phyloP scores from a whole-genome alignment of 2,888 invertebrate genomes.

The Chrysina gloriosa region DNA sequence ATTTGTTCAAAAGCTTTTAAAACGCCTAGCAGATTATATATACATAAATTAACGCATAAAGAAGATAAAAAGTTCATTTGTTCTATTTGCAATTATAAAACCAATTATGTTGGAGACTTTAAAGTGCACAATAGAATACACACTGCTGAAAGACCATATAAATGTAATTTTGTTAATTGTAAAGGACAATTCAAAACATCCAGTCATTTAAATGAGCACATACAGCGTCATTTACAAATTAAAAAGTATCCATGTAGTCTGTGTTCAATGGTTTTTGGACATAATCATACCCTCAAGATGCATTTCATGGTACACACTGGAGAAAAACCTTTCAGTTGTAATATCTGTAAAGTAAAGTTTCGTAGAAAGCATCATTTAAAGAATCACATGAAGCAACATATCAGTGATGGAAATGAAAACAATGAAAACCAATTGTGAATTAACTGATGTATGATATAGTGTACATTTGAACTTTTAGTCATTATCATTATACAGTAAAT shows the following conservation, averaged over 20 bases:
- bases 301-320: constrained; percentile 53
- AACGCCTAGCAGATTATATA: constrained; percentile 48
- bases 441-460: not conserved
- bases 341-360: constrained; percentile 50
- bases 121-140: constrained; percentile 53
- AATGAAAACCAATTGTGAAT: not conserved
- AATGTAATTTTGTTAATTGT: constrained; percentile 52
- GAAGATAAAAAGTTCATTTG: constrained; percentile 51
- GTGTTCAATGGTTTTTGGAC: constrained; percentile 50
- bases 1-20: constrained; percentile 53
- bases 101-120: constrained; percentile 51
- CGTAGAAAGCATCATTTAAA: constrained; percentile 52
- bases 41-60: constrained; percentile 51
- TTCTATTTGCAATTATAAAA: constrained; percentile 50
- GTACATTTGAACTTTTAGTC: not conserved
- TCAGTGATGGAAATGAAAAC: constrained; percentile 9
- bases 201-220: constrained; percentile 51
- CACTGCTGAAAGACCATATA: constrained; percentile 51
- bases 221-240: constrained; percentile 50
- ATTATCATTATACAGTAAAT: not conserved
- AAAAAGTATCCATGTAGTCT: constrained; percentile 49
- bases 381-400: constrained; percentile 52
- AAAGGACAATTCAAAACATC: constrained; percentile 50
- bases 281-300: constrained; percentile 50
- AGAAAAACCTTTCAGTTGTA: constrained; percentile 51